Conservation (phyloP, 1,140 invertebrate genomes). For the Nephotettix cincticeps region DNA sequence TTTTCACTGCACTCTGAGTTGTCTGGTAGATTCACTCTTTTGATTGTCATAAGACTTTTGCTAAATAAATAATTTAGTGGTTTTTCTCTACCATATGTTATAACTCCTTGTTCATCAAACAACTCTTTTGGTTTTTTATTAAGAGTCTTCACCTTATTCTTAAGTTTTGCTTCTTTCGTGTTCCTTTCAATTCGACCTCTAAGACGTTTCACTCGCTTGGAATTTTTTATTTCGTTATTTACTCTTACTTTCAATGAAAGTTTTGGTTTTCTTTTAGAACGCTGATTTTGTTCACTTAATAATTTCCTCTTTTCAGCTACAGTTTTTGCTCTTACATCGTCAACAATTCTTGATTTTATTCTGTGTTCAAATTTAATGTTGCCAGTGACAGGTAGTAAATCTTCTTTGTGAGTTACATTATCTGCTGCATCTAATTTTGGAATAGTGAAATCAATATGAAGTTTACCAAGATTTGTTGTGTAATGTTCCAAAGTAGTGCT, state of each 20-base stretch:
- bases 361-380: neutral
- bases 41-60: neutral
- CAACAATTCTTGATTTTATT: neutral
- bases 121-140: neutral
- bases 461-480: neutral
- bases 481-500: conserved; percentile 21
- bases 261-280: neutral
- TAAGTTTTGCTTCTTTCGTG: neutral
- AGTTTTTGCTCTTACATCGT: conserved; percentile 6
- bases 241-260: neutral
- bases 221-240: neutral
- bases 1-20: too few relatives aligned
- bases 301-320: conserved; percentile 13
- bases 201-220: neutral
- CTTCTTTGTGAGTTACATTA: conserved; percentile 14
- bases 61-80: neutral
- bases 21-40: too few relatives aligned
- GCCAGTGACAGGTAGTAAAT: neutral
- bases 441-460: conserved; percentile 23
- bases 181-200: neutral
- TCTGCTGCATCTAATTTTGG: conserved; percentile 22
- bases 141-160: neutral
- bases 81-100: conserved; percentile 12
- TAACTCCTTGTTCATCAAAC: neutral
- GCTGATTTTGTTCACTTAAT: neutral